Conservation (phyloP, 2,797 vertebrate species). For the Gorsachius magnificus region DNA sequence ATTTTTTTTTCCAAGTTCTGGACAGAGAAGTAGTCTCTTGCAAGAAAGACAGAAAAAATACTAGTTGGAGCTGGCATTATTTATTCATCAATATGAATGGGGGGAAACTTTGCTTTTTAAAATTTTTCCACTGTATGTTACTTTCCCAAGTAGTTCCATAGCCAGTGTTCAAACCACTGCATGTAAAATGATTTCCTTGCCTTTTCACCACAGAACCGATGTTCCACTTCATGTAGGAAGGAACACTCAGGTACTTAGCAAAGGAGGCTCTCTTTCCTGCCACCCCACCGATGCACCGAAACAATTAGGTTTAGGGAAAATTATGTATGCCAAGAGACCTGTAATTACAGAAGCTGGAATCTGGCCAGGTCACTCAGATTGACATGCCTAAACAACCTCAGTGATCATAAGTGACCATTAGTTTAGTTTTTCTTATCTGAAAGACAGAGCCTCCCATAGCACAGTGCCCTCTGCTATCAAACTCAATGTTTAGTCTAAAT, state of each 20-base stretch:
- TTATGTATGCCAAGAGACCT: neutral
- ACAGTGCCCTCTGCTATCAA: conserved; percentile 13
- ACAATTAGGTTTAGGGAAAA: neutral
- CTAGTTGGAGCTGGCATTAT: neutral
- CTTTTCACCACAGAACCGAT: neutral
- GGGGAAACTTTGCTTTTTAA: neutral
- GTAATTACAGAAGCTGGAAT: conserved; percentile 44
- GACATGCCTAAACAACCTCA: conserved; percentile 11
- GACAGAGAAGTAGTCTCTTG: neutral
- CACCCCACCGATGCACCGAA: fast-evolving
- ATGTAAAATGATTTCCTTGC: neutral
- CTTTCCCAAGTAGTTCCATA: neutral
- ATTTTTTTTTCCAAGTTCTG: neutral
- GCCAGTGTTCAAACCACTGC: neutral
- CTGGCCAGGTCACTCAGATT: neutral
- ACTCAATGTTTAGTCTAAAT: conserved; percentile 55
- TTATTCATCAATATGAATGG: neutral
- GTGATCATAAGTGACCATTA: conserved; percentile 7
- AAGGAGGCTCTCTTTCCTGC: neutral
- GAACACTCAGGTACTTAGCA: neutral
- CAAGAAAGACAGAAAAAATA: neutral
- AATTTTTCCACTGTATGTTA: neutral
- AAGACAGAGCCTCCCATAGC: neutral
- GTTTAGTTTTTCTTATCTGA: conserved; percentile 46
- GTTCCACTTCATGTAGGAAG: neutral